phyloP scores from a whole-genome alignment of 92 coral and sea anemone species.

The Montipora capitata region DNA sequence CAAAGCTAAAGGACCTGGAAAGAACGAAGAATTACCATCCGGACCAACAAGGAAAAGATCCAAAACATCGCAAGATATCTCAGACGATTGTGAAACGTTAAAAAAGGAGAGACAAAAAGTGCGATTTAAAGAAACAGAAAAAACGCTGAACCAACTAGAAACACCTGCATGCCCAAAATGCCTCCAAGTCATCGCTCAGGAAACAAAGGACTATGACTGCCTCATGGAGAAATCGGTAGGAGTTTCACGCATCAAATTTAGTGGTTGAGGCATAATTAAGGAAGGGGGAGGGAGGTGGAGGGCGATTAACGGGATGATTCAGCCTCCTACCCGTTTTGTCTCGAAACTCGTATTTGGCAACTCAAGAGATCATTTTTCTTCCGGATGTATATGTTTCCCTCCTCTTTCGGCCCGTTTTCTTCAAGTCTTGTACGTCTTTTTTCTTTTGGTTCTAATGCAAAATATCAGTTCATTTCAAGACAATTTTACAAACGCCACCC shows the following conservation, averaged over 20 bases:
- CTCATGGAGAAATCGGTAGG: constrained; percentile 57
- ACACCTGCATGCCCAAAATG: constrained; percentile 28
- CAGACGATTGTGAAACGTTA: constrained; percentile 19
- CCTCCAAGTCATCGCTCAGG: constrained; percentile 22
- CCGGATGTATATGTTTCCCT: too few species aligned
- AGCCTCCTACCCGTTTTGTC: too few species aligned
- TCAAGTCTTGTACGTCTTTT: too few species aligned
- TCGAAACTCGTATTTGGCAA: too few species aligned
- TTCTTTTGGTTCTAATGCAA: too few species aligned
- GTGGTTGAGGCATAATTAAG: too few species aligned
- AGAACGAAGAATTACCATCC: constrained; percentile 9
- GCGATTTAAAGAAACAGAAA: constrained; percentile 21
- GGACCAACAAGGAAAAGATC: constrained; percentile 36
- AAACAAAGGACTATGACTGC: constrained; percentile 22
- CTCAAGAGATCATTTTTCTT: too few species aligned
- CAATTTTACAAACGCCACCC: too few species aligned
- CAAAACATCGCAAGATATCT: constrained; percentile 26
- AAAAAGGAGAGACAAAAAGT: constrained; percentile 36
- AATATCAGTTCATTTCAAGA: too few species aligned
- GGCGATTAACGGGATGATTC: background rate
- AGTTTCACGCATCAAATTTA: too few species aligned
- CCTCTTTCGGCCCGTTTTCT: too few species aligned
- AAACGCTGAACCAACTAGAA: background rate
- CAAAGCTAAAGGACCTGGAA: constrained; percentile 6
- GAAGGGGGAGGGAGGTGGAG: background rate